Evolutionary conservation across 1,140 invertebrate species (phyloP).

Genomic region (Bombus superbus): DNA sequence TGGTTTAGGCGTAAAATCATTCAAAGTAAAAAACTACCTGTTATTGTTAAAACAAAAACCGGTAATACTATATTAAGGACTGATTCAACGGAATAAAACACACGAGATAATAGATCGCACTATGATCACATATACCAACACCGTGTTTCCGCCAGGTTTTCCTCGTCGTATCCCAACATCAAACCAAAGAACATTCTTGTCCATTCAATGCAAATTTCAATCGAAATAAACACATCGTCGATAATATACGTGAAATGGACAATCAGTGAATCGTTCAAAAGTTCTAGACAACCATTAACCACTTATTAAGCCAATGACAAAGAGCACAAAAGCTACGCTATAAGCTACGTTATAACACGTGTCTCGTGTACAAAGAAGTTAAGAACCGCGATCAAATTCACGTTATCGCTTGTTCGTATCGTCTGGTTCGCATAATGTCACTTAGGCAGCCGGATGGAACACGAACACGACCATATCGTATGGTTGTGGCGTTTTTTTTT

Average conservation of each 20-base stretch:
- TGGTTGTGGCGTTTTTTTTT: not conserved
- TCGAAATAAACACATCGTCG: not conserved
- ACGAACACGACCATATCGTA: not conserved
- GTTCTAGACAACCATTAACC: not conserved
- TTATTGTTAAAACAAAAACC: not conserved
- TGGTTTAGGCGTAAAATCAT: not conserved
- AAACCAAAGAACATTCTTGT: not conserved
- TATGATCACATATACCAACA: not conserved
- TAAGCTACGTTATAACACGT: not conserved
- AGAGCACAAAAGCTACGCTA: not conserved
- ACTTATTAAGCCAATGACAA: not conserved
- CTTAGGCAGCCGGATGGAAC: not conserved
- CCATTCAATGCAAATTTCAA: conserved; percentile 15
- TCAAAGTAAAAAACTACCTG: not conserved
- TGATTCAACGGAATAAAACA: not conserved
- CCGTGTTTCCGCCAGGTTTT: not conserved
- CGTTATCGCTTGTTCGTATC: not conserved
- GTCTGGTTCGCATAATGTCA: conserved; percentile 16
- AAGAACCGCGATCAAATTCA: not conserved
- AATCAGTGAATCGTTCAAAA: not conserved
- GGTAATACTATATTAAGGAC: not conserved
- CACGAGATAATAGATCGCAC: not conserved
- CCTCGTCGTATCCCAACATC: not conserved
- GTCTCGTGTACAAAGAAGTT: not conserved
- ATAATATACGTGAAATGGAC: not conserved